Conservation (phyloP, 2,797 vertebrate species). For the Amblyopsis hoosieri region DNA sequence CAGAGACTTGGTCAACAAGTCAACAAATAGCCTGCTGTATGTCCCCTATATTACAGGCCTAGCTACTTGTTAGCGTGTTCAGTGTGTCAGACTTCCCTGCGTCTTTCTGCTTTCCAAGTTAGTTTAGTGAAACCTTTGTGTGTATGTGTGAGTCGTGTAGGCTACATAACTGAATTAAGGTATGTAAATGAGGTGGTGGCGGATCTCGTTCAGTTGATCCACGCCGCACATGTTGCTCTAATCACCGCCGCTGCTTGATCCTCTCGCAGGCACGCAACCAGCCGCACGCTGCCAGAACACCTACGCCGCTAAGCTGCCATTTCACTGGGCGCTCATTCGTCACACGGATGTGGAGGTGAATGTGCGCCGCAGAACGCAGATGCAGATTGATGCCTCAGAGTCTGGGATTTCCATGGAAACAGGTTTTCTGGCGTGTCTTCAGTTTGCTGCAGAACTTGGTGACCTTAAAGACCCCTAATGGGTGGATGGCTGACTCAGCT, state of each 20-base stretch:
- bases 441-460: conserved; percentile 41
- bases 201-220: conserved; percentile 72
- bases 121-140: too few species aligned
- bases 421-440: conserved; percentile 51
- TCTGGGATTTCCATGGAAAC: conserved; percentile 60
- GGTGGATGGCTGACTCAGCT: too few species aligned
- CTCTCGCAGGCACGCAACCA: conserved; percentile 74
- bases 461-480: conserved; percentile 22
- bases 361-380: conserved; percentile 63
- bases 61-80: too few species aligned
- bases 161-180: conserved; percentile 71
- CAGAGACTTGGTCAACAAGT: too few species aligned
- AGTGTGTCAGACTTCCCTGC: too few species aligned
- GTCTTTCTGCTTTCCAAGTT: too few species aligned
- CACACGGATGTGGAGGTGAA: conserved; percentile 62
- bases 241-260: conserved; percentile 76
- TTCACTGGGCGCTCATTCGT: conserved; percentile 69
- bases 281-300: conserved; percentile 72
- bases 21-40: too few species aligned
- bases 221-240: conserved; percentile 71
- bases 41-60: too few species aligned
- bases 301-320: conserved; percentile 71
- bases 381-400: conserved; percentile 63
- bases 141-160: background rate
- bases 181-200: conserved; percentile 70